Base-by-base conservation (phyloP, 2,113 vertebrate species). In the Aplodontia rufa region DNA sequence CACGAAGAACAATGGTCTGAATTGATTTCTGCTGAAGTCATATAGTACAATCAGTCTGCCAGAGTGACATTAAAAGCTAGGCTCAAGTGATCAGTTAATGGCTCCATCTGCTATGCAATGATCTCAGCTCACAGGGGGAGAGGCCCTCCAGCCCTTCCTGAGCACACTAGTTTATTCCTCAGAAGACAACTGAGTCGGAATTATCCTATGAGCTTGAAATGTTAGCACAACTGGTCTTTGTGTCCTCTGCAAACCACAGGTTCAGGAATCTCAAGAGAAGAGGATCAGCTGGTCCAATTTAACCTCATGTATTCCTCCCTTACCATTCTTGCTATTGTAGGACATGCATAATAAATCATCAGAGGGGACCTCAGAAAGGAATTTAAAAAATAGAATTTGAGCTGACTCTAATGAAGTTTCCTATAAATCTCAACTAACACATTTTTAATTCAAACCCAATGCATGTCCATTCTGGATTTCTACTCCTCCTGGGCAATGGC, bases 1-100 rank as follows among this genome's bases (percentile, higher is more conserved):
- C 19, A 58, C 76, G 74, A n/a, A 93, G 62, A 91, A 91, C 95
- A 93, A 53, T 35, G 40, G 51, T 90, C 78, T 58, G 32, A 91
- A 95, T 92, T 97, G 95, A 97, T 96, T 87, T 95, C 91, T 94
- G 64, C 91, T 89, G 79, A 96, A 95, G 92, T 96, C 96, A 96
- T 66, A 97, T 74, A 86, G 87, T n/a, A 64, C n/a, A 53, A 32
- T 94, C 84, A 30, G 85, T 92, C 93, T 83, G 51, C 68, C 79
- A 71, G 85, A 96, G 20, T 89, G 92, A 92, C 96, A 81, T 78
- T 97, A 92, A 97, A 97, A 98, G 97, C 95, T 6, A 2, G 78
- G 49, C 88, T 94, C 82, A 79, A 95, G 95, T 69, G 88, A 97
- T 91, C 90, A 37, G 58, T 81, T 96, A 97, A 96, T 91, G 80